phyloP scores from a whole-genome alignment of 2,888 invertebrate genomes.

The Vanessa cardui region DNA sequence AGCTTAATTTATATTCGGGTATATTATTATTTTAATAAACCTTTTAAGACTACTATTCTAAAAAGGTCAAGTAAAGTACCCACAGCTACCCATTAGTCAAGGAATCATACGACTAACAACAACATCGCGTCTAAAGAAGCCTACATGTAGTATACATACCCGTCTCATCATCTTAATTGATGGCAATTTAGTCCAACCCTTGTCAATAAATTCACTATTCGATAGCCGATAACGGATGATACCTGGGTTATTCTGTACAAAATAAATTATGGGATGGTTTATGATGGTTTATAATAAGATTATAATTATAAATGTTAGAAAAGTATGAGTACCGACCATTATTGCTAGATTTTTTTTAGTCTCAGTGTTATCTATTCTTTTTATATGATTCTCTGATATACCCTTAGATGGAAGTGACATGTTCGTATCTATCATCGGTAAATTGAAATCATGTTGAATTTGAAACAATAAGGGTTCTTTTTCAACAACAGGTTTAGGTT shows the following conservation, averaged over 20 bases:
- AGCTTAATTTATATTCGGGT: no score
- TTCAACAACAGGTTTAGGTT: neutral
- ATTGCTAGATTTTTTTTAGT: no score
- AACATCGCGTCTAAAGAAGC: no score
- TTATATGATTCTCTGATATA: neutral
- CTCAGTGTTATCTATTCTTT: neutral
- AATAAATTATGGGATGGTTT: neutral
- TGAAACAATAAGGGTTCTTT: constrained; percentile 43
- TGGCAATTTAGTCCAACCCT: constrained; percentile 39
- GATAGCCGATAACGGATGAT: constrained; percentile 51
- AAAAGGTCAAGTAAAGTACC: no score
- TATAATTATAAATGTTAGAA: neutral
- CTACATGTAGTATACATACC: constrained; percentile 48
- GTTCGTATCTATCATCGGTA: constrained; percentile 10
- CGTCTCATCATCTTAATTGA: constrained; percentile 53
- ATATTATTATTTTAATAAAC: no score
- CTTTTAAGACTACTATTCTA: no score
- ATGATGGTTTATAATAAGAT: neutral
- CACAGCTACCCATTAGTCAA: no score
- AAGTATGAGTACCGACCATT: neutral
- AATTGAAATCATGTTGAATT: constrained; percentile 26
- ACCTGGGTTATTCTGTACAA: constrained; percentile 39
- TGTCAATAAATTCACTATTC: constrained; percentile 44
- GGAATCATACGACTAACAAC: no score
- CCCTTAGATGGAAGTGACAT: neutral